phyloP scores from a whole-genome alignment of 2,113 vertebrate genomes.

The Protobothrops flavoviridis region DNA sequence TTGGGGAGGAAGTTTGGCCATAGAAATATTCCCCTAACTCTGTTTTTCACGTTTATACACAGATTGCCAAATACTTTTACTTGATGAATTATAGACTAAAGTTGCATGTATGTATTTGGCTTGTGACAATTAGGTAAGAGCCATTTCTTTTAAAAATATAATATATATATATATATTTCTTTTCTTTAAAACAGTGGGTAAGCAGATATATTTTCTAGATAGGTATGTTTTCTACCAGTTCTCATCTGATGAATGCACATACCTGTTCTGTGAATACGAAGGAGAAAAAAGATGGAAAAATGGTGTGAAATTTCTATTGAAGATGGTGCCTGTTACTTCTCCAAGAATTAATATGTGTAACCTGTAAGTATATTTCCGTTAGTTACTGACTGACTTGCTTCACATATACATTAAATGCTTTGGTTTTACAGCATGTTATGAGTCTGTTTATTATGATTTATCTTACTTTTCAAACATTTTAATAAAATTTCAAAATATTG shows the following conservation, averaged over 20 bases:
- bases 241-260: slow-evolving; percentile 91
- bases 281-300: slow-evolving; percentile 91
- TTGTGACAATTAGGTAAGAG: neutral
- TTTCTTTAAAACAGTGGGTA: slow-evolving; percentile 81
- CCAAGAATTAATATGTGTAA: slow-evolving; percentile 79
- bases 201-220: slow-evolving; percentile 90
- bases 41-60: neutral
- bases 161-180: slow-evolving; percentile 1
- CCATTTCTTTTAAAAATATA: neutral
- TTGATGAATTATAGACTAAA: neutral
- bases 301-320: slow-evolving; percentile 86
- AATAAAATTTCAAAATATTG: neutral
- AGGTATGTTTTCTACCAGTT: slow-evolving; percentile 94
- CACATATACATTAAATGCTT: neutral
- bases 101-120: neutral
- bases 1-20: neutral
- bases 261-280: slow-evolving; percentile 89
- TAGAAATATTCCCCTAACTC: neutral
- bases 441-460: neutral
- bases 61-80: neutral
- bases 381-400: neutral
- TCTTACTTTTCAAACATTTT: neutral
- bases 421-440: neutral
- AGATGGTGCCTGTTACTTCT: slow-evolving; percentile 85
- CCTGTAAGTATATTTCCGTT: slow-evolving; percentile 77